Evolutionary conservation across 1,140 invertebrate genomes (phyloP).

Genomic region (Caerostris extrusa): DNA sequence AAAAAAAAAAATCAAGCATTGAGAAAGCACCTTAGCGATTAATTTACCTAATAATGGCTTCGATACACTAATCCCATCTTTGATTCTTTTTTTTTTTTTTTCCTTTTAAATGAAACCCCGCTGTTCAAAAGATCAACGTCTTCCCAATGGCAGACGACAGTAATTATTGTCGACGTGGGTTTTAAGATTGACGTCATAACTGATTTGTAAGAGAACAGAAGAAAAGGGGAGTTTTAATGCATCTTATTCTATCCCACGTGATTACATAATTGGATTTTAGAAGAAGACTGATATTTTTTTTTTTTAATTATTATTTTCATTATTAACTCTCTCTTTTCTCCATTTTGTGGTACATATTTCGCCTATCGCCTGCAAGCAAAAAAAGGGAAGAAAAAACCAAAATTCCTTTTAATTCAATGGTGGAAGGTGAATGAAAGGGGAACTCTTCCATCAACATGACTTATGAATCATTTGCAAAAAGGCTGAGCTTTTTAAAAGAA

Average conservation of each 20-base stretch:
- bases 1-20: not conserved
- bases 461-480: slow-evolving; percentile 50
- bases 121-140: slow-evolving; percentile 56
- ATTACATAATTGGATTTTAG: slow-evolving; percentile 68
- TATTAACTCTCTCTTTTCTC: not conserved
- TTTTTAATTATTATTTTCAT: slow-evolving; percentile 29
- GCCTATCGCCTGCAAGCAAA: not conserved
- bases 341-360: not conserved
- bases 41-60: slow-evolving; percentile 52
- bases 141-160: slow-evolving; percentile 46
- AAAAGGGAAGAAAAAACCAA: not conserved
- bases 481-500: not conserved
- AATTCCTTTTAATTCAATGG: not conserved
- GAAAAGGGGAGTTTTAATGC: slow-evolving; percentile 6
- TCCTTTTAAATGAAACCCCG: not conserved
- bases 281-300: not conserved
- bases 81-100: not conserved
- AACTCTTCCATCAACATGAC: slow-evolving; percentile 62
- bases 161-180: slow-evolving; percentile 63
- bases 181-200: slow-evolving; percentile 39
- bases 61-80: slow-evolving; percentile 2
- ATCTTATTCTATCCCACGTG: slow-evolving; percentile 62
- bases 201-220: slow-evolving; percentile 10
- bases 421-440: slow-evolving; percentile 18
- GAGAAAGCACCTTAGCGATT: not conserved